Conservation (phyloP, 2,888 invertebrate species). For the Polia nebulosa region DNA sequence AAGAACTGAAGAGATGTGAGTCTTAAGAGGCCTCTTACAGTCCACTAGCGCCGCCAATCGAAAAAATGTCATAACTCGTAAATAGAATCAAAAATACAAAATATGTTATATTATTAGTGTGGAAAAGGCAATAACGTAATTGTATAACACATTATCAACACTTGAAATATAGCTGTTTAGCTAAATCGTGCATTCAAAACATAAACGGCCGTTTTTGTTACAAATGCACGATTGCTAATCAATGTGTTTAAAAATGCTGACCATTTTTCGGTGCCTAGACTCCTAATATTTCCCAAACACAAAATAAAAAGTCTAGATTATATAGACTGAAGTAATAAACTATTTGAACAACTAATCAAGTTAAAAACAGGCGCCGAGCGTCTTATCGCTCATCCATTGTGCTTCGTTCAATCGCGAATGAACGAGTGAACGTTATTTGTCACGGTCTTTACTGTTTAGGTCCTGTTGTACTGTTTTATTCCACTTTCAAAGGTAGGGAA, state of each 20-base stretch:
- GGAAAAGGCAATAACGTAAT: too few relatives aligned
- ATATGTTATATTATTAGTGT: too few relatives aligned
- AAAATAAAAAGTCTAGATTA: not conserved
- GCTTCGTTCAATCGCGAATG: conserved; percentile 59
- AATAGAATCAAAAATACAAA: too few relatives aligned
- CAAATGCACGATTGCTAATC: too few relatives aligned
- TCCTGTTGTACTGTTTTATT: conserved; percentile 26
- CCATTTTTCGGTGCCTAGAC: not conserved
- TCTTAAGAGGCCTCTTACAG: too few relatives aligned
- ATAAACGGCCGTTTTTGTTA: too few relatives aligned
- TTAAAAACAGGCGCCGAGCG: conserved; percentile 40
- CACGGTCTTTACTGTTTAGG: conserved; percentile 26
- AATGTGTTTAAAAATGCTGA: not conserved
- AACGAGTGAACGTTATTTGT: conserved; percentile 63
- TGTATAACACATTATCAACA: too few relatives aligned
- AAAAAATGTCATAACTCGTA: too few relatives aligned
- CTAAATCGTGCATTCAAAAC: too few relatives aligned
- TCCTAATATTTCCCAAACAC: not conserved
- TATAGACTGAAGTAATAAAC: not conserved
- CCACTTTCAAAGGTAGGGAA: conserved; percentile 11
- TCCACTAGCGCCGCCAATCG: too few relatives aligned
- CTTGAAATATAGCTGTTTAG: too few relatives aligned
- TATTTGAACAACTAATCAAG: conserved; percentile 55
- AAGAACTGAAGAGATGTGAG: not conserved
- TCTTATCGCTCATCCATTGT: conserved; percentile 55